Conservation (phyloP, 2,797 vertebrate genomes). For the Pachyuromys duprasi region DNA sequence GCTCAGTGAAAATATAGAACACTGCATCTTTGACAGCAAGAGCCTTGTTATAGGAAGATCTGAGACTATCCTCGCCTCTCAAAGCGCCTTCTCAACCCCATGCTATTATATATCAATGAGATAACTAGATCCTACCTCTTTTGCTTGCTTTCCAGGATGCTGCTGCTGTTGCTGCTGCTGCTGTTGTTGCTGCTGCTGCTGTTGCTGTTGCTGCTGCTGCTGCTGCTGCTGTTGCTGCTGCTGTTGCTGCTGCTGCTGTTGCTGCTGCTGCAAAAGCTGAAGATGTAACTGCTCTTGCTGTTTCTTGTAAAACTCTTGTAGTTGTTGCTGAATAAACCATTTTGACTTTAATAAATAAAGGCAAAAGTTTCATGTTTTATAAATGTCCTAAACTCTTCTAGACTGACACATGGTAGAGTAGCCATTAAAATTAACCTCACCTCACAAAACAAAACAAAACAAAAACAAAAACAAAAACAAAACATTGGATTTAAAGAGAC, state of each 20-base stretch:
- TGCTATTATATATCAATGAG: conserved; percentile 29
- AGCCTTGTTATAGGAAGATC: conserved; percentile 64
- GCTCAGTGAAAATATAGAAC: conserved; percentile 74
- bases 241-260: conserved; percentile 86
- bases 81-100: conserved; percentile 48
- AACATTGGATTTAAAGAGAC: conserved; percentile 81
- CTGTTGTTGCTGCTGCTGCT: conserved; percentile 86
- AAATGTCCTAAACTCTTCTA: conserved; percentile 90
- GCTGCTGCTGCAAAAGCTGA: conserved; percentile 98
- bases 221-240: conserved; percentile 87
- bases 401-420: conserved; percentile 85
- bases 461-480: neutral
- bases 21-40: conserved; percentile 77
- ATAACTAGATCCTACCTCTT: conserved; percentile 92
- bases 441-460: conserved; percentile 19
- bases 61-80: conserved; percentile 52
- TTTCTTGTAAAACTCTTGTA: conserved; percentile 99
- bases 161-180: conserved; percentile 83
- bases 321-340: conserved; percentile 97
- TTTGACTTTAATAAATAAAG: conserved; percentile 94
- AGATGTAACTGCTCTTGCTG: conserved; percentile 99
- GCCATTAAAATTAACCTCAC: conserved; percentile 85
- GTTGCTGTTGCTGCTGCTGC: conserved; percentile 82
- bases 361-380: conserved; percentile 90
- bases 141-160: conserved; percentile 92